phyloP scores from a whole-genome alignment of 2,113 vertebrate genomes.

The Festucalex cinctus region DNA sequence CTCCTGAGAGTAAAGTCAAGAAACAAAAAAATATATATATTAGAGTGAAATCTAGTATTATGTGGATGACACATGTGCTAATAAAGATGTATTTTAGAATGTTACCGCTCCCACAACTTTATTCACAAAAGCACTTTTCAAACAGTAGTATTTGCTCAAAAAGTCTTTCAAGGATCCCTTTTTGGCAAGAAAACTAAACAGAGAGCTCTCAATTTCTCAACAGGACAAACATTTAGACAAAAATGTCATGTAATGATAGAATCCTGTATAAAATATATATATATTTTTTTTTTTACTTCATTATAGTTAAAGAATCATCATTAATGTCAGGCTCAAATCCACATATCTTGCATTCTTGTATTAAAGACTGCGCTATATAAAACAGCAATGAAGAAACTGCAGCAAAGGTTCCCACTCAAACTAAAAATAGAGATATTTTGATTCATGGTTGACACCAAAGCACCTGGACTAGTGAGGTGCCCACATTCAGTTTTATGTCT shows the following conservation, averaged over 20 bases:
- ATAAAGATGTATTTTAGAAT: too few species aligned
- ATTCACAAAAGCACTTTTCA: too few species aligned
- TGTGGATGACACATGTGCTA: too few species aligned
- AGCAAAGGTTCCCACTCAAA: background rate
- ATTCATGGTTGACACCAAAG: background rate
- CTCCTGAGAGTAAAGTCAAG: too few species aligned
- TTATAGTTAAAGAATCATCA: background rate
- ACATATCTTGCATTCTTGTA: constrained; percentile 1
- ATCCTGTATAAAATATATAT: too few species aligned
- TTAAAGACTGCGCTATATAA: background rate
- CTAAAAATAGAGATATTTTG: background rate
- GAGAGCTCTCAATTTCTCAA: too few species aligned
- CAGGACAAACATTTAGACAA: too few species aligned
- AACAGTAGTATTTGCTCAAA: constrained; percentile 2
- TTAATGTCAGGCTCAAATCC: too few species aligned
- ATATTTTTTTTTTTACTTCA: background rate
- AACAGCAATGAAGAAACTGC: background rate
- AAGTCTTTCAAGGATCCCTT: constrained; percentile 2
- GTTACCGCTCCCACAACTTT: too few species aligned
- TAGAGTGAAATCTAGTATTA: too few species aligned
- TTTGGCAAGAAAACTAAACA: background rate
- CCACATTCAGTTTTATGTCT: background rate
- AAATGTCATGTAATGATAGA: too few species aligned
- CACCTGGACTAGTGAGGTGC: background rate
- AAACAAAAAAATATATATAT: too few species aligned